Percentiles rank a stretch among this genome's conserved stretches.
phyloP scores from a whole-genome alignment of 2,888 invertebrate species.

The Noctua janthina region DNA sequence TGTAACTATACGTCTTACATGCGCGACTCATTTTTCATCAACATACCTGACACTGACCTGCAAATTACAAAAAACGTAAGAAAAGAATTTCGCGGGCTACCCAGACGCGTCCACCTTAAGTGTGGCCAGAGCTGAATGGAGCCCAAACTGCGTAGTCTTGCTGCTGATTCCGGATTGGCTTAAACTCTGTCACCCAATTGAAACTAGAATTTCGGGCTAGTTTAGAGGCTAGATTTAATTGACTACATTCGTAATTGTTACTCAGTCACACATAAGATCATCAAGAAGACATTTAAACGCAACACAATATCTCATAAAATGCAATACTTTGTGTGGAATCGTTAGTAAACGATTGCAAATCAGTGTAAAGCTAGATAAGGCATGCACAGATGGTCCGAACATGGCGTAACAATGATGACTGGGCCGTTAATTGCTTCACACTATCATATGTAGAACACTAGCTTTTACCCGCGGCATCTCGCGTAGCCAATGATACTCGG shows the following conservation, averaged over 20 bases:
- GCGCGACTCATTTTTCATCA: too few relatives aligned
- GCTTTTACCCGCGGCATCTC: too few relatives aligned
- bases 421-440: not conserved
- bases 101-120: too few relatives aligned
- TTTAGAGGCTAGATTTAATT: not conserved
- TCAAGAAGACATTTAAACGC: not conserved
- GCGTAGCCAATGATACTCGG: too few relatives aligned
- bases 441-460: not conserved
- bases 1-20: too few relatives aligned
- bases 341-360: not conserved
- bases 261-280: not conserved
- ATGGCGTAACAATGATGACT: slow-evolving; percentile 6
- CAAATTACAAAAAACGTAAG: too few relatives aligned
- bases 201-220: not conserved
- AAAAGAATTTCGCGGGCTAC: too few relatives aligned
- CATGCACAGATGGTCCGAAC: slow-evolving; percentile 18
- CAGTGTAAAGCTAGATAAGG: slow-evolving; percentile 11
- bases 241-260: not conserved
- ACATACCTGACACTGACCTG: too few relatives aligned
- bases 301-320: not conserved
- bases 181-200: too few relatives aligned
- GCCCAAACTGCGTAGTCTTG: not conserved
- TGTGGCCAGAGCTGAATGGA: too few relatives aligned
- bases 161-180: not conserved
- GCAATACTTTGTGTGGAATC: not conserved